These are phyloP conservation scores for Castor canadensis DNA, from an alignment of 2,113 vertebrate species.

Conservation along the genomic window DNA sequence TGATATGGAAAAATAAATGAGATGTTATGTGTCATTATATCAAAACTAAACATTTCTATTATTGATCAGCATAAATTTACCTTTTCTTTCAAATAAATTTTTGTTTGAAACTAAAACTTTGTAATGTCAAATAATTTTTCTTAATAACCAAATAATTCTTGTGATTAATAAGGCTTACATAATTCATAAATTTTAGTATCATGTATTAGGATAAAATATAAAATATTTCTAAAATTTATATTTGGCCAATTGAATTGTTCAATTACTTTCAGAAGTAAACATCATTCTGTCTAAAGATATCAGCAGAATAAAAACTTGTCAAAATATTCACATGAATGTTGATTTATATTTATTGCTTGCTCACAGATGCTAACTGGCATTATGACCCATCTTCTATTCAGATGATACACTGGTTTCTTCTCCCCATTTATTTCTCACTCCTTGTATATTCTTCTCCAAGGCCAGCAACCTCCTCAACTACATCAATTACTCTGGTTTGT, in stretches of 20 bases:
- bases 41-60: background rate
- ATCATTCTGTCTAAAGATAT: background rate
- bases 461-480: background rate
- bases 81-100: background rate
- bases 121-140: background rate
- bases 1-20: background rate
- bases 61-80: background rate
- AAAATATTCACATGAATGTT: background rate
- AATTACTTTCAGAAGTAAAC: background rate
- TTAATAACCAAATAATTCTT: background rate
- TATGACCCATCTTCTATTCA: background rate
- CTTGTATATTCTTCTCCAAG: background rate
- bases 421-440: background rate
- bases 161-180: background rate
- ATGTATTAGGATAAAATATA: background rate
- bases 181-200: slow-evolving; percentile 20
- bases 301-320: background rate
- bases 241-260: background rate
- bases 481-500: background rate
- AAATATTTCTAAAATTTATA: background rate
- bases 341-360: background rate
- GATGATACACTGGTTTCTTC: accelerated
- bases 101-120: background rate
- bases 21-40: background rate
- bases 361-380: background rate